A percentile compares a stretch with the other conserved stretches of the same genome.
Evolutionary conservation across 2,113 vertebrate genomes (phyloP).

Genomic region (Megaceryle torquata): DNA sequence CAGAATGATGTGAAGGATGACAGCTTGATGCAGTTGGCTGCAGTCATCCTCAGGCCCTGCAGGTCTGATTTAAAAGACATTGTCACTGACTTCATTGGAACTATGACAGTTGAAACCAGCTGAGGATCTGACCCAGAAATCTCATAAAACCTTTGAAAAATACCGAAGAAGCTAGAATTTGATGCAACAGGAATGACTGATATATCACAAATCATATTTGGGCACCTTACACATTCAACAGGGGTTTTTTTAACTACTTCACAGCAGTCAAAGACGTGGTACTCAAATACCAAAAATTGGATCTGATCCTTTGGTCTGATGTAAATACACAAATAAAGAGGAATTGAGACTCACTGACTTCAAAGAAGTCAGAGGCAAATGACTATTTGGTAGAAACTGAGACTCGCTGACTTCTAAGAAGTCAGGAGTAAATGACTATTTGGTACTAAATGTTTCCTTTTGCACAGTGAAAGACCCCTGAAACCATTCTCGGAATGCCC

Average conservation of each 20-base stretch:
- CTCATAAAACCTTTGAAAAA: neutral
- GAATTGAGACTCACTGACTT: fast-evolving
- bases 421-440: neutral
- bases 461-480: neutral
- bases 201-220: neutral
- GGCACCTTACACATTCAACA: neutral
- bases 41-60: neutral
- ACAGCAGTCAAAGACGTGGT: neutral
- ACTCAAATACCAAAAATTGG: neutral
- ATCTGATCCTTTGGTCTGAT: neutral
- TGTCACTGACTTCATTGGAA: neutral
- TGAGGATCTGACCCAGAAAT: conserved; percentile 14
- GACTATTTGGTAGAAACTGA: neutral
- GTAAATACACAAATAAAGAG: neutral
- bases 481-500: neutral
- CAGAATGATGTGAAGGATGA: neutral
- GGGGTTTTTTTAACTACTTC: neutral
- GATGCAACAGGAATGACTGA: neutral
- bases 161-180: neutral
- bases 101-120: neutral
- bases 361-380: neutral
- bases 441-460: neutral
- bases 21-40: neutral
- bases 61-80: conserved; percentile 35
- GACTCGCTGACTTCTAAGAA: neutral